Base-by-base conservation (phyloP, 2,797 vertebrate genomes). In the Coregonus sp. region DNA sequence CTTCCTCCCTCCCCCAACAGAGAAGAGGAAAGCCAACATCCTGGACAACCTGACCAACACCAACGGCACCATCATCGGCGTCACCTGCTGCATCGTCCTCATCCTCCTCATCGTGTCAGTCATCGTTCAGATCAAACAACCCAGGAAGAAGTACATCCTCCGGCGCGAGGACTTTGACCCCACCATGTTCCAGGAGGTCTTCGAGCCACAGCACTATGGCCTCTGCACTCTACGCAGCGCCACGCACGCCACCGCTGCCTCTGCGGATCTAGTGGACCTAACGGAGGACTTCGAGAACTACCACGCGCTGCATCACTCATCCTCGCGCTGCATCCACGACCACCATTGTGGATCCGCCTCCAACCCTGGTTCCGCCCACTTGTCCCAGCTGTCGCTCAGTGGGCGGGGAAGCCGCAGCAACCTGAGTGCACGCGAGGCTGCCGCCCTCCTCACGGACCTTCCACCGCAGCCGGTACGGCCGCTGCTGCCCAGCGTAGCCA, bases 31-130 rank as follows among this genome's bases (percentile, higher is more conserved):
- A 93, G 92, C 96, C 77, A 98, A 95, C 91, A 92, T 99, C 83
- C 92, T 99, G 91, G 98, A 99, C 92, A 98, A 98, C 95, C 96
- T 99, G 87, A 99, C 97, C 92, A 98, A 97, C 93, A 99, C 97
- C 82, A 98, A 98, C 63, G 95, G 97, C 80, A 98, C 97, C 80
- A 96, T 99, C 78, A 99, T 99, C 72, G 98, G 98, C 0, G 96
- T 99, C 78, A 97, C 97, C 37, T 98, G 96, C 89, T 98, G 98
- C 93, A 95, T 99, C 80, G 98, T 99, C 80, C 93, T 98, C 88
- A 93, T 99, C 90, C 97, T 99, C 75, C 96, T 99, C 85, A 93
- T 97, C 84, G 87, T 99, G 85, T 99, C 98, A 7, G 94, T 99
- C 83, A 93, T 98, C 75, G 98, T 99, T 82, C 98, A 99, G 91